Base-by-base conservation (phyloP, 2,888 invertebrate genomes). In the Drosophila nr. perissopoda region DNA sequence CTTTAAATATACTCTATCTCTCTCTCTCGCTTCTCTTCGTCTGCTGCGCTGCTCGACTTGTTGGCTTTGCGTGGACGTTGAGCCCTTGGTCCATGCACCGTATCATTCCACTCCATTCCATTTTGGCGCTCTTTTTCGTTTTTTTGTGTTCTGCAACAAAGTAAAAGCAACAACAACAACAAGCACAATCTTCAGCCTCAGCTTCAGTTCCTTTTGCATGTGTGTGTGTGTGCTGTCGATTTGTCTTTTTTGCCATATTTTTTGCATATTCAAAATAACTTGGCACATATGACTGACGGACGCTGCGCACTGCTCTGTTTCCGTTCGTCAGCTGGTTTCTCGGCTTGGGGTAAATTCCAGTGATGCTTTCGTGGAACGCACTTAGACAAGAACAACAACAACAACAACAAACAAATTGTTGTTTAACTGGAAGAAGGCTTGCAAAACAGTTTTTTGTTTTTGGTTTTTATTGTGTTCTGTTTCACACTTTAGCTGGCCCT, bases 221-320 rank as follows among this genome's bases (percentile, higher is more conserved):
- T 46, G 34, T 48, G n/a, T 48, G n/a, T 53, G 8, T 38, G 2
- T 49, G 31, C 48, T 51, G 71, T 64, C 57, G 63, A 61, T 68
- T 70, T 70, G 49, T 74, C 69, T 51, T 74, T 56, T 73, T 82
- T 71, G 52, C 54, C 83, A 85, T 80, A 83, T 88, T 88, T 85
- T 88, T 90, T 90, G 89, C 85, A 86, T 86, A 86, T 86, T 90
- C 79, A 86, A 86, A 86, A 86, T 86, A 90, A 81, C 90, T 90
- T 81, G 74, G 74, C 81, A 70, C 90, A 88, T 85, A 90, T 85
- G 85, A 85, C 81, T 82, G 86, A 80, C 89, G 18, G 82, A 72
- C 82, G 76, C 72, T 71, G 74, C 66, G 74, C 76, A 36, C 36
- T 36, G 36, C 16, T 16, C 36, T 46, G 76, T 86, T 86, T 86